Percentiles rank a stretch among this genome's conserved stretches.
Conservation (phyloP, 2,888 invertebrate genomes). For the Blomia tropicalis region DNA sequence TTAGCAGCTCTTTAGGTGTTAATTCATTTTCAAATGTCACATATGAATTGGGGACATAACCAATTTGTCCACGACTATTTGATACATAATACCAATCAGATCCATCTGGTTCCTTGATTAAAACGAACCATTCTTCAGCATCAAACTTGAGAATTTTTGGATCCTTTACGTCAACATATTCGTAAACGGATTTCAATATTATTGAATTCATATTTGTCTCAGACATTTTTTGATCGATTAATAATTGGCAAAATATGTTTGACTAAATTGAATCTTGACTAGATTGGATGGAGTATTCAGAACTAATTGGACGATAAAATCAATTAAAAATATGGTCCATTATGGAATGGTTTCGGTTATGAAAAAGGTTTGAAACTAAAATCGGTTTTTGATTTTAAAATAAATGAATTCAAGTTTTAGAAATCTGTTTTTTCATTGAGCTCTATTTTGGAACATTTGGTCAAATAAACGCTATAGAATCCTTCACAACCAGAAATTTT, state of each 20-base stretch:
- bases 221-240: no score
- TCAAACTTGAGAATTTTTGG: conserved; percentile 27
- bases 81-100: conserved; percentile 33
- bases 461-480: no score
- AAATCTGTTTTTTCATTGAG: no score
- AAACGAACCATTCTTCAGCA: conserved; percentile 28
- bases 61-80: conserved; percentile 32
- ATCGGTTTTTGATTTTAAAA: no score
- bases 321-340: not conserved
- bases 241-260: no score
- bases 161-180: conserved; percentile 24
- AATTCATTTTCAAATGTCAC: conserved; percentile 26
- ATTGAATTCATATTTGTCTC: not conserved
- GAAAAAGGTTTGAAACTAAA: no score
- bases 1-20: conserved; percentile 17
- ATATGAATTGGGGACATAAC: conserved; percentile 34
- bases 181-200: conserved; percentile 10
- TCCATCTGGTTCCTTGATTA: conserved; percentile 26
- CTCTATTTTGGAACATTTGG: no score
- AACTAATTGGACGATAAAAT: not conserved
- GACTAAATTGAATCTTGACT: no score
- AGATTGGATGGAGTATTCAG: no score
- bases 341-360: no score
- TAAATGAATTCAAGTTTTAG: no score
- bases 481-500: no score